Evolutionary conservation across 2,113 vertebrate genomes (phyloP), one percentile per base, ranked within the genome.

Genomic region (Ranitomeya variabilis): DNA sequence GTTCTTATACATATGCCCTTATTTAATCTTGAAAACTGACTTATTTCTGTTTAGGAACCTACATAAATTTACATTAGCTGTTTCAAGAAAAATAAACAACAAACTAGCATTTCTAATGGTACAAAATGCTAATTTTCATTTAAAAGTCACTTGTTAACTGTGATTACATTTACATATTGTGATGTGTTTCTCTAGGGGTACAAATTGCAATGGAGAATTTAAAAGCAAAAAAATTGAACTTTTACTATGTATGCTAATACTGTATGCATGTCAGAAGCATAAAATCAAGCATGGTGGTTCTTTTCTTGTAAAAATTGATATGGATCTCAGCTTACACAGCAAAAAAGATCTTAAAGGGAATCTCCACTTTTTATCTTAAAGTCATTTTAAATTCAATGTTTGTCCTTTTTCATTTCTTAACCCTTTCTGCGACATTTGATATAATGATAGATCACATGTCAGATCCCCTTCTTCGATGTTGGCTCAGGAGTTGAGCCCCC

Each of bases 21-120:
- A 88, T 83, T 88, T 88, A 86, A 88, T 84, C 87, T 66, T 83
- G 12, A 77, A 78, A 54, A 55, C 54, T 66, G 80, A 84, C 84
- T 66, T 62, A 84, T 67, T 67, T 89, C 66, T 67, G 12, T 14
- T 78, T 31, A 11, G 62, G 10, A 15, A 66, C 52, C 59, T 55
- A 15, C 51, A 51, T 71, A 59, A 51, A 83, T 7, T 55, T 57
- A 79, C 66, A 82, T 71, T 76, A 74, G 78, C 80, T 19, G 31
- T 19, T 82, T 59, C 10, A 16, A 16, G n/a, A 55, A 73, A 37
- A 59, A 37, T 81, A 62, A 81, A 11, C 59, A 60, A 78, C 21
- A 78, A 54, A 78, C 19, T 19, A 52, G 51, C 18, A 45, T 18
- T n/a, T 0, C 10, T 45, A 74, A 18, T 52, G 16, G 14, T 45